Percentiles rank a stretch among this genome's conserved stretches.
Conservation (phyloP, 2,113 vertebrate genomes). For the Oceanites oceanicus region DNA sequence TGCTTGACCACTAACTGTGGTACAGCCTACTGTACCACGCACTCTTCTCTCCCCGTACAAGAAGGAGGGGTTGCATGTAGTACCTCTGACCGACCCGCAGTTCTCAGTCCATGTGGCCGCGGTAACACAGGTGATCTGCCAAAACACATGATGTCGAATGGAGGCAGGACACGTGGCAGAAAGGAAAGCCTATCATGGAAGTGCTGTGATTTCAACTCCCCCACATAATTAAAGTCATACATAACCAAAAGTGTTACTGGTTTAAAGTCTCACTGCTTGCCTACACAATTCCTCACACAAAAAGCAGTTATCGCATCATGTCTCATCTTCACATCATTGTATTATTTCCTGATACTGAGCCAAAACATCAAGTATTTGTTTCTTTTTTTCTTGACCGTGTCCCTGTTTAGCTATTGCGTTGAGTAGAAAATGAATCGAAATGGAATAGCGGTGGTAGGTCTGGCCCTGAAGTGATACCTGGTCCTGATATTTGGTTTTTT, state of each 20-base stretch:
- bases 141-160: rapidly evolving
- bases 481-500: background rate
- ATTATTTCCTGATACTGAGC: background rate
- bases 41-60: background rate
- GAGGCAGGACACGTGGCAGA: background rate
- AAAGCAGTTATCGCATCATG: background rate
- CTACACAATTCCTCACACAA: background rate
- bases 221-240: background rate
- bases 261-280: background rate
- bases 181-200: background rate
- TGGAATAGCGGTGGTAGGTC: background rate
- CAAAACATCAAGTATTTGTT: background rate
- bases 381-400: background rate
- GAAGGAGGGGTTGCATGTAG: background rate
- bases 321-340: background rate
- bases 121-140: background rate
- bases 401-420: background rate
- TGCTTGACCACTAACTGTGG: background rate
- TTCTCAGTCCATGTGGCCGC: background rate
- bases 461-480: background rate
- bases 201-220: background rate
- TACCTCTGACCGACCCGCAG: rapidly evolving
- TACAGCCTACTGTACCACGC: background rate
- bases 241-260: background rate
- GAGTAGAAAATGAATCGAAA: background rate